Evolutionary conservation across 2,113 vertebrate species (phyloP).

Genomic region (Nothoprocta pentlandii): DNA sequence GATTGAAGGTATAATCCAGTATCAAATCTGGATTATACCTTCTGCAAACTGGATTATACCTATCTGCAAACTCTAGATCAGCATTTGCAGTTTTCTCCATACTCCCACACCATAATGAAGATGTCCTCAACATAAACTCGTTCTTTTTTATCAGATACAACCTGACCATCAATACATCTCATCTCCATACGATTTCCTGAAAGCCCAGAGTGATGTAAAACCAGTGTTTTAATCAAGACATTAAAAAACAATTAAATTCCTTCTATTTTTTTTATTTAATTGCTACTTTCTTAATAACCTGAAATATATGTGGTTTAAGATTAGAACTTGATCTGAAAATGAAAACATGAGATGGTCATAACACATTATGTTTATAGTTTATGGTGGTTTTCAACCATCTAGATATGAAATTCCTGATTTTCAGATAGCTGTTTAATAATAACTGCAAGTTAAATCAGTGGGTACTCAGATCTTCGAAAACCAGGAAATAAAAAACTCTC

Average conservation of each 20-base stretch:
- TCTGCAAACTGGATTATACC: too few species aligned
- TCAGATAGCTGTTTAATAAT: not conserved
- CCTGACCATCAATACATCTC: not conserved
- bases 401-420: not conserved
- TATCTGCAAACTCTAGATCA: not conserved
- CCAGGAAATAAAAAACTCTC: not conserved
- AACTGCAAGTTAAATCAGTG: not conserved
- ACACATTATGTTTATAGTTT: not conserved
- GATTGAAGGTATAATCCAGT: not conserved
- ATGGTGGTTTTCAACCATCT: not conserved
- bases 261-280: slow-evolving; percentile 33
- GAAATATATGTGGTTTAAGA: not conserved
- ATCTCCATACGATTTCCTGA: not conserved
- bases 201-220: slow-evolving; percentile 11
- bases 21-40: not conserved
- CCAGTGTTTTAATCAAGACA: not conserved
- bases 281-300: not conserved
- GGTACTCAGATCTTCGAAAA: not conserved
- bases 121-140: not conserved
- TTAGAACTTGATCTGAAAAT: not conserved
- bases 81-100: not conserved
- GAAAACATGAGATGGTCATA: not conserved
- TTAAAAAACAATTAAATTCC: not conserved
- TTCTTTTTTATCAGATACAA: not conserved
- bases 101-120: not conserved